Base-by-base conservation (phyloP, 2,888 invertebrate species). In the Mayetiola destructor region DNA sequence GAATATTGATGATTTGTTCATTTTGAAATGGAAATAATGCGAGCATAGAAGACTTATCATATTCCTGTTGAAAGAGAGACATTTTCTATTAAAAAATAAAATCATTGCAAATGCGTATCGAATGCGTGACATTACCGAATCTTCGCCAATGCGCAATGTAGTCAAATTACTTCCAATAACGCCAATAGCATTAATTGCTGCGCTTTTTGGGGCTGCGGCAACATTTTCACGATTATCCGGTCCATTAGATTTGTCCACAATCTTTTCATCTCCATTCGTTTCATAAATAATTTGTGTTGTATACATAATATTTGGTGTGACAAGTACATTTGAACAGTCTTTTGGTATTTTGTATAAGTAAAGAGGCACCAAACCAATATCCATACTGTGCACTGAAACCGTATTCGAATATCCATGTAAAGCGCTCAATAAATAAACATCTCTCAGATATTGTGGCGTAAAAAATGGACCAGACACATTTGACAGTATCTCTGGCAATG, bases 291-390 rank as follows among this genome's bases (percentile, higher is more conserved):
- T 67, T 63, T 72, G 71, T 62, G 71, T 68, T 21, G 79, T 74
- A 66, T 81, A 85, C 64, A 85, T 78, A 60, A 86, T 74, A 64
- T 79, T 77, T 65, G 83, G 83, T 29, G 84, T 81, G 56, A 85
- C 74, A 59, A 85, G 69, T 63, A 84, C 73, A 61, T 78, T 77
- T 63, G 76, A 73, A 64, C 80, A 79, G 57, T 77, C 75, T 37
- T 77, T 73, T 40, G 82, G 80, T 63, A 87, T 73, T 70, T 82
- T 83, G 67, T 85, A 82, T 54, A 82, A 76, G 68, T 80, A 82
- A 58, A 84, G 69, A 12, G 85, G 84, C 59, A 79, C 78, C 58
- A 80, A 73, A 63, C 80, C 81, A 55, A 82, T 75, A 66, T 81
- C 80, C 61, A 80, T 79, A 63, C 79, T 79, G 67, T 84, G 83